Evolutionary conservation across 2,797 vertebrate species (phyloP).

Genomic region (Karalla daura): DNA sequence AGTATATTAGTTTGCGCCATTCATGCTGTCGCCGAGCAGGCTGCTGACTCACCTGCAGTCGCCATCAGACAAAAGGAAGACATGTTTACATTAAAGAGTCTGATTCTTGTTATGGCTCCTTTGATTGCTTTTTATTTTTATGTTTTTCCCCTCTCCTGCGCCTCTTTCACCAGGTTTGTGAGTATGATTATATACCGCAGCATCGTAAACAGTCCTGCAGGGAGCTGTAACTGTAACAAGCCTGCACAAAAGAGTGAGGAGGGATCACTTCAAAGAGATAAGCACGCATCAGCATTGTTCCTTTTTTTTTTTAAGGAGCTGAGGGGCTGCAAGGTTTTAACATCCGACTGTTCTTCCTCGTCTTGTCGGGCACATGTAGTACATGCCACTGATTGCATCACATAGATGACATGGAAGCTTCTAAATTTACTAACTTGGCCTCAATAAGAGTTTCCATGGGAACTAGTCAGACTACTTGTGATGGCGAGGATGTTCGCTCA

Average conservation of each 20-base stretch:
- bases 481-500: conserved; percentile 63
- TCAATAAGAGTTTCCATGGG: conserved; percentile 83
- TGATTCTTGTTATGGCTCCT: conserved; percentile 5
- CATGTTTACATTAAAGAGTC: conserved; percentile 20
- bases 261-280: conserved; percentile 29
- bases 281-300: conserved; percentile 14
- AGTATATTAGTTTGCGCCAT: conserved; percentile 6
- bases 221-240: conserved; percentile 29
- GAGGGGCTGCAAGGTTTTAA: conserved; percentile 11
- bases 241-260: conserved; percentile 18
- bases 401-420: conserved; percentile 75
- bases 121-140: conserved; percentile 8
- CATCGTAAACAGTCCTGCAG: conserved; percentile 13
- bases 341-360: conserved; percentile 36
- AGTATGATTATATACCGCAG: conserved; percentile 7
- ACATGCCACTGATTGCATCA: conserved; percentile 72
- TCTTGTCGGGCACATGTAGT: conserved; percentile 51
- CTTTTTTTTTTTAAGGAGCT: conserved; percentile 14
- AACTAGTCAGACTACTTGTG: conserved; percentile 75
- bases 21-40: conserved; percentile 37
- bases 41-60: conserved; percentile 49
- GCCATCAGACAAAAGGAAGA: conserved; percentile 33
- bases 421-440: conserved; percentile 80
- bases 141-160: conserved; percentile 10
- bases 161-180: conserved; percentile 19